phyloP scores from a whole-genome alignment of 2,797 vertebrate genomes.

The Tragelaphus eurycerus region DNA sequence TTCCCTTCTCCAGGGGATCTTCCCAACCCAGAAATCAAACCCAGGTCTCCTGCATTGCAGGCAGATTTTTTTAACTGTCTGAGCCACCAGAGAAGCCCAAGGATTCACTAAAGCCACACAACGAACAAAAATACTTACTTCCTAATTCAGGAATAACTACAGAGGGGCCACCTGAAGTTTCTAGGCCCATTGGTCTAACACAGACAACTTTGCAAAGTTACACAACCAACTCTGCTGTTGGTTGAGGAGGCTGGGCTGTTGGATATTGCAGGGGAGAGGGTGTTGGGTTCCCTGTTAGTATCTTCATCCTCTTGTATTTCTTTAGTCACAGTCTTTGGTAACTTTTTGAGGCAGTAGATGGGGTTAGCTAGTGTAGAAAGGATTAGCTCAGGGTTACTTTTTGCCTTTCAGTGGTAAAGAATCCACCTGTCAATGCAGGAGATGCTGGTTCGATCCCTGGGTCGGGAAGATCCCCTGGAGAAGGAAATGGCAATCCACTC shows the following conservation, averaged over 20 bases:
- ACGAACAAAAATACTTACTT: not conserved
- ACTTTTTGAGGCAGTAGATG: not conserved
- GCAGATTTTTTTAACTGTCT: not conserved
- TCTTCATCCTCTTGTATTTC: not conserved
- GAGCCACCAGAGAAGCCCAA: not conserved
- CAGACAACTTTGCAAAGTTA: not conserved
- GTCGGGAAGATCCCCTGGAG: not conserved
- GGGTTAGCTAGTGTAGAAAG: not conserved
- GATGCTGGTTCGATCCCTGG: not conserved
- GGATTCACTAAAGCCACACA: not conserved
- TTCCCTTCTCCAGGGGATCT: not conserved
- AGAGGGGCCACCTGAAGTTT: not conserved
- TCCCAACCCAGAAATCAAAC: not conserved
- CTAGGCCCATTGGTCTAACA: not conserved
- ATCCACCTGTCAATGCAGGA: not conserved
- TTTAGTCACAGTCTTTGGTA: not conserved
- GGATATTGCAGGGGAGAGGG: not conserved
- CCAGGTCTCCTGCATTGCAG: not conserved
- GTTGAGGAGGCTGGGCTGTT: not conserved
- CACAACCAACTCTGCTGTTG: not conserved
- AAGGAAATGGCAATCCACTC: not conserved
- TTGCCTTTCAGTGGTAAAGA: not conserved
- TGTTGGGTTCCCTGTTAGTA: not conserved
- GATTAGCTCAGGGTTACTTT: not conserved
- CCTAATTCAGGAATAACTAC: not conserved